phyloP scores from a whole-genome alignment of 2,888 invertebrate species.

The Acholoe squamosa region DNA sequence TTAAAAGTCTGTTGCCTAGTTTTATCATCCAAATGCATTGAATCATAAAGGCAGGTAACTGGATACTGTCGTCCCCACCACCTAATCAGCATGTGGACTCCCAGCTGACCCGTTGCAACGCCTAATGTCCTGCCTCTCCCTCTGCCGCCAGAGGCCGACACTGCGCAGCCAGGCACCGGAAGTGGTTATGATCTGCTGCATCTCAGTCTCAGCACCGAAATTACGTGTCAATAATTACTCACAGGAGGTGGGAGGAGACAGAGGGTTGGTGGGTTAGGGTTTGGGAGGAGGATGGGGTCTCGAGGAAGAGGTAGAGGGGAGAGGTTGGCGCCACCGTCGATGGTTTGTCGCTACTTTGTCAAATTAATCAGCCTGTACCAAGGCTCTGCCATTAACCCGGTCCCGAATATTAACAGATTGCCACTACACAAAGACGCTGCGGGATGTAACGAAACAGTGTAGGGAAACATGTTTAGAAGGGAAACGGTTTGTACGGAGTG shows the following conservation, averaged over 20 bases:
- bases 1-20: no score
- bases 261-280: neutral
- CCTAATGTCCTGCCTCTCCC: conserved; percentile 18
- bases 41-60: conserved; percentile 27
- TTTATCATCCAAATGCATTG: no score
- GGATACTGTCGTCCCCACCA: neutral
- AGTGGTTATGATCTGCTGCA: conserved; percentile 44
- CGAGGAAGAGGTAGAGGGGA: neutral
- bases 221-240: conserved; percentile 60
- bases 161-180: conserved; percentile 33
- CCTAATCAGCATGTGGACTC: conserved; percentile 19
- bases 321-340: neutral
- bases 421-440: neutral
- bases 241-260: neutral
- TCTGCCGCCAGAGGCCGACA: conserved; percentile 6
- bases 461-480: neutral
- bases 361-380: conserved; percentile 30
- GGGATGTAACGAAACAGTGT: conserved; percentile 1
- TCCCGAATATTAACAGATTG: conserved; percentile 24
- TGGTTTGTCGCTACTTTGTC: conserved; percentile 45
- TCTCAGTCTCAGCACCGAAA: neutral
- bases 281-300: neutral
- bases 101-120: conserved; percentile 45
- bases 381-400: conserved; percentile 3
- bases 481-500: no score